Evolutionary conservation across 2,797 vertebrate genomes (phyloP).

Genomic region (Betta splendens): DNA sequence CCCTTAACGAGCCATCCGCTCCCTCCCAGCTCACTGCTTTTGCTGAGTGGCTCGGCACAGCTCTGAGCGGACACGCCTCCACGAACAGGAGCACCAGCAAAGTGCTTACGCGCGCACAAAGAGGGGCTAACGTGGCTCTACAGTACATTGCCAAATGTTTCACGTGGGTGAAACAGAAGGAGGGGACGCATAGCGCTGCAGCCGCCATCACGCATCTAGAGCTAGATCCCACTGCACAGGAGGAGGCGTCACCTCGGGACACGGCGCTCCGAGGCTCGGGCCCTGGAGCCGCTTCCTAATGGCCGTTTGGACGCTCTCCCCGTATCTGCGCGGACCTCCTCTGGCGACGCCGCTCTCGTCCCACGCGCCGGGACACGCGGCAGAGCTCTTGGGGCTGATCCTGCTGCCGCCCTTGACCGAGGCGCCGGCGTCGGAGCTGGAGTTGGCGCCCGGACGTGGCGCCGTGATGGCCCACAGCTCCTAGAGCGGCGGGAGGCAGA

Average conservation of each 20-base stretch:
- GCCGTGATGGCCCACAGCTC: constrained; percentile 72
- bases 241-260: constrained; percentile 62
- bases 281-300: constrained; percentile 59
- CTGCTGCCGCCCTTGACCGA: constrained; percentile 55
- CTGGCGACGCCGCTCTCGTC: constrained; percentile 53
- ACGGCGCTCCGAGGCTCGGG: constrained; percentile 54
- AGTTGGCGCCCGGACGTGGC: constrained; percentile 64
- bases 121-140: constrained; percentile 42
- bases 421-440: constrained; percentile 55
- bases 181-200: background rate
- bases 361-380: constrained; percentile 64
- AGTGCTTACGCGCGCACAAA: constrained; percentile 67
- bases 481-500: constrained; percentile 47
- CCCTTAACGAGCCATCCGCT: constrained; percentile 69
- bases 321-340: constrained; percentile 66
- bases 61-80: constrained; percentile 63
- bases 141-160: constrained; percentile 26
- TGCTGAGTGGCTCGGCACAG: constrained; percentile 68
- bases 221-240: too few relatives aligned
- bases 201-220: constrained; percentile 8
- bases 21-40: constrained; percentile 68
- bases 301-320: constrained; percentile 71
- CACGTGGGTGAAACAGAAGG: constrained; percentile 4
- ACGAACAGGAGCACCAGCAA: constrained; percentile 61
- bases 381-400: constrained; percentile 52